These are phyloP conservation scores for Tragelaphus buxtoni DNA, from an alignment of 2,113 vertebrate species.

Conservation along the genomic window DNA sequence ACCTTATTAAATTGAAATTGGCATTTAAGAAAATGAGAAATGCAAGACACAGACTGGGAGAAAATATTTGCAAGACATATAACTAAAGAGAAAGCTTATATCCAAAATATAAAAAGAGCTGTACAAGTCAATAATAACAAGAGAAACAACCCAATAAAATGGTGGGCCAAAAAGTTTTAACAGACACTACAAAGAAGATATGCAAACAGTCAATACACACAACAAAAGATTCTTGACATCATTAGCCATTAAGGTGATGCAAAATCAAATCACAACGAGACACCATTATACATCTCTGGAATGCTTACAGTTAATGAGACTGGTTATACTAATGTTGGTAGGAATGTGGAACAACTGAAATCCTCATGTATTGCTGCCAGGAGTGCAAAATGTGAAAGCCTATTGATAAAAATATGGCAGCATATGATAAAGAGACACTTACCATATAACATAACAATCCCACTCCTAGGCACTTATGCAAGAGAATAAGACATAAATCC, in stretches of 20 bases:
- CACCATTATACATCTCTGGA: neutral
- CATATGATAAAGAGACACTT: neutral
- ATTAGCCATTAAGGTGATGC: neutral
- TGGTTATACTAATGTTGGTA: neutral
- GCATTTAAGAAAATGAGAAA: neutral
- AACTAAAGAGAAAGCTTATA: neutral
- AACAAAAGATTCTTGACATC: neutral
- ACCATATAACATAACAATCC: neutral
- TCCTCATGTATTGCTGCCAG: neutral
- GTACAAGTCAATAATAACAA: neutral
- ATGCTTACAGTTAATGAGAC: neutral
- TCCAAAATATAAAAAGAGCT: neutral
- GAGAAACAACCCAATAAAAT: conserved; percentile 20
- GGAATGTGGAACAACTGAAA: neutral
- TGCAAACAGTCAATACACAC: neutral
- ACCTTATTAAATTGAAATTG: conserved; percentile 34
- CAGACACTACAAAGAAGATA: neutral
- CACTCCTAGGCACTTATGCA: neutral
- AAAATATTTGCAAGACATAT: conserved; percentile 11
- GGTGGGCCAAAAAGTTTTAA: neutral
- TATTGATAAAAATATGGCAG: neutral
- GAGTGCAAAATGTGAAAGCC: conserved; percentile 11
- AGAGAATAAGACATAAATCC: neutral
- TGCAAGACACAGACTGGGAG: neutral
- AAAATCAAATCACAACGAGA: conserved; percentile 5